A percentile compares a stretch with the other conserved stretches of the same genome.
phyloP scores from a whole-genome alignment of 64 coral and sea anemone species.

The Astreopora myriophthalma region DNA sequence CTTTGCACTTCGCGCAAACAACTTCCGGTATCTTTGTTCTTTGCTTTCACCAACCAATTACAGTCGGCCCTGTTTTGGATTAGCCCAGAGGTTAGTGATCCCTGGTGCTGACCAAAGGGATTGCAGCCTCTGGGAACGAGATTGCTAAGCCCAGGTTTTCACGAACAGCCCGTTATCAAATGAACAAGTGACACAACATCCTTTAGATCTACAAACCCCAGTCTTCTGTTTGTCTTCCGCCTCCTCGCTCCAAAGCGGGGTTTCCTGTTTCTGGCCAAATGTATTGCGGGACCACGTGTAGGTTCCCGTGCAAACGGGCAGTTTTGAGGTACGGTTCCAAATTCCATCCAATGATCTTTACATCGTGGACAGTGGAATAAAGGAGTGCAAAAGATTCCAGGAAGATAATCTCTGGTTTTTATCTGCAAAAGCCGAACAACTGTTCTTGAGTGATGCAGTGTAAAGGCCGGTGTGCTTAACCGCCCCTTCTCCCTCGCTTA shows the following conservation, averaged over 20 bases:
- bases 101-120: too few species aligned
- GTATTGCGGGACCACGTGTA: slow-evolving; percentile 75
- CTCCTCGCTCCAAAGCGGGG: background rate
- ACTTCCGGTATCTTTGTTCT: too few species aligned
- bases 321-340: slow-evolving; percentile 65
- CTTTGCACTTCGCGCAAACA: too few species aligned
- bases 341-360: slow-evolving; percentile 69
- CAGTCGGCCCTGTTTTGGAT: too few species aligned
- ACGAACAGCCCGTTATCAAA: background rate
- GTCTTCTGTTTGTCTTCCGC: background rate
- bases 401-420: slow-evolving; percentile 68
- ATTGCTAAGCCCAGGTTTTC: background rate
- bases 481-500: too few species aligned
- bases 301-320: slow-evolving; percentile 70
- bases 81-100: too few species aligned
- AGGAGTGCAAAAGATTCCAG: slow-evolving; percentile 72
- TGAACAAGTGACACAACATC: background rate
- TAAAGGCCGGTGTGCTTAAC: too few species aligned
- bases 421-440: slow-evolving; percentile 30
- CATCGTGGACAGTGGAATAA: slow-evolving; percentile 87
- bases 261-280: slow-evolving; percentile 30
- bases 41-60: too few species aligned
- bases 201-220: background rate
- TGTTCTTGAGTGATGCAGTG: background rate
- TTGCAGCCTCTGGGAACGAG: too few species aligned